Base-by-base conservation (phyloP, 2,113 vertebrate species). In the Toxotes chatareus region DNA sequence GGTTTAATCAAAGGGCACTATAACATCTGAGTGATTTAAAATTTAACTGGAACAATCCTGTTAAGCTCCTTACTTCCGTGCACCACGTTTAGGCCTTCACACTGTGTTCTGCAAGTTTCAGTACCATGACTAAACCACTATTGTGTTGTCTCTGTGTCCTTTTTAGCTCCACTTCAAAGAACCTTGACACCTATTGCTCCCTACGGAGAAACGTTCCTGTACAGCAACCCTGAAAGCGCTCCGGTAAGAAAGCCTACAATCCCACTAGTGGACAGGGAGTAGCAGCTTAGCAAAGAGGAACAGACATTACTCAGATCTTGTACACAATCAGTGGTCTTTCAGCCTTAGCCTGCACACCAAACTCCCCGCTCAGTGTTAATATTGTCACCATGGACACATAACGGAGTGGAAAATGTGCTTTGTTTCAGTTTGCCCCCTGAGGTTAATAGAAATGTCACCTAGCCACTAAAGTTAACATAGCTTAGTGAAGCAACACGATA, bases 131-230 rank as follows among this genome's bases (percentile, higher is more conserved):
- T 72, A 82, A 89, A 64, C 59, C 19, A 19, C 76, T 7, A 44
- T 73, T 76, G 70, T 91, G 55, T 75, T 79, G 40, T 88, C 44
- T 85, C 32, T 90, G 40, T 81, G 74, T 85, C 65, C 69, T 80
- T 76, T 88, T 85, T 67, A 95, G 94, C 86, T 74, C 49, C 89
- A 71, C 66, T 81, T 83, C 67, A 81, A 84, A 95, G 94, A 88
- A 94, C 93, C 40, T 86, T 90, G 89, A 91, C 91, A 4, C 76
- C 94, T 31, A 97, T 98, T 61, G 94, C 92, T 91, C 97, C 98
- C 12, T 98, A 98, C 68, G 96, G 96, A 74, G 98, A 99, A 91
- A 95, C 95, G 32, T 97, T 96, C 93, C 90, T 97, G 81, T 95
- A 93, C 92, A 96, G 95, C 92, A 93, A 57, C 72, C 55, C 92